Evolutionary conservation across 2,888 invertebrate genomes (phyloP), one percentile per base, ranked within the genome.

Genomic region (Plusia festucae): DNA sequence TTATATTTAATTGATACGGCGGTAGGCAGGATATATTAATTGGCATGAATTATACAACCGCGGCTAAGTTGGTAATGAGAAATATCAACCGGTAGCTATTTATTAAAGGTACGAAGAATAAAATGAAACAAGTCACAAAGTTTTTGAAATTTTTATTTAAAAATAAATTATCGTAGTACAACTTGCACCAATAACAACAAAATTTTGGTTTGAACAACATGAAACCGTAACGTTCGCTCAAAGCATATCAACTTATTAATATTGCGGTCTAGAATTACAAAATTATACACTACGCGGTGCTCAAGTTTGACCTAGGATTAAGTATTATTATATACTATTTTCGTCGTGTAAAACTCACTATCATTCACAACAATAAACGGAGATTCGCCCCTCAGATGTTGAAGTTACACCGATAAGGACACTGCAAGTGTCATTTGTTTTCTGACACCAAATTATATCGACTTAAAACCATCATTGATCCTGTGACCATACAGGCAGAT

Each of bases 121-220:
- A 68, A 77, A 79, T 79, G 62, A 78, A 83, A 82, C 82, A 63
- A 65, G 73, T 59, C 56, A 53, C 55, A 46, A 55, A 73, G 71
- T 90, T 91, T 92, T 87, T 70, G 76, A 85, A 81, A 86, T 73
- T 94, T 94, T 94, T 94, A 94, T 94, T 95, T 92, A 94, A 95
- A 94, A 95, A 95, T 95, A 95, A 94, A 95, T 94, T 94, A 94
- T 94, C 83, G 89, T 90, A 92, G 91, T 93, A 93, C 93, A 93
- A 92, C 90, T 94, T 93, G 94, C 93, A 94, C 92, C 93, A 91
- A 92, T 94, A 94, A 95, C 94, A 94, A 95, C 94, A 93, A 92
- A 94, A 94, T 93, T 93, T 94, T 92, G 93, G 92, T 94, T 92
- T 89, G 88, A 91, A 93, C 90, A 93, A 92, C 90, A 88, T 88